phyloP scores from a whole-genome alignment of 2,797 vertebrate genomes.

The Smutsia temminckii region DNA sequence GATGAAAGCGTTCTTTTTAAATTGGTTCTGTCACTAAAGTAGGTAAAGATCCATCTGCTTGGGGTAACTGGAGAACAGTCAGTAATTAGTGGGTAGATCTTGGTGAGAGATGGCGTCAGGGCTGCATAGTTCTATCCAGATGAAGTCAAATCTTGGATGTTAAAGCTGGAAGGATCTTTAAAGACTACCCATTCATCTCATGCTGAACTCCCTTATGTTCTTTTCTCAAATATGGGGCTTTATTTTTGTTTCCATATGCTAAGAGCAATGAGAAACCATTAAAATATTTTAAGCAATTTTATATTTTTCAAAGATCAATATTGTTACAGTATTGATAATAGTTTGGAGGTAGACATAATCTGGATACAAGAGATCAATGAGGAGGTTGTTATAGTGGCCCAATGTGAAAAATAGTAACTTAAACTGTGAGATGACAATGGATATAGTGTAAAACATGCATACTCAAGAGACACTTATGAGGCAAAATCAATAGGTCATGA shows the following conservation, averaged over 20 bases:
- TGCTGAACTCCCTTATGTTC: neutral
- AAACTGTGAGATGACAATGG: neutral
- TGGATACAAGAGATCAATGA: neutral
- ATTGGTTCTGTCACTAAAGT: neutral
- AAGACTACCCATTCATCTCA: neutral
- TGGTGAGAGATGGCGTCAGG: neutral
- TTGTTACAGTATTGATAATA: neutral
- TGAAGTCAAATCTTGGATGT: neutral
- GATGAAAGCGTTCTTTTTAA: neutral
- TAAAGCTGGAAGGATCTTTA: neutral
- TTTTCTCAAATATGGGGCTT: neutral
- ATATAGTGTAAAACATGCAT: neutral
- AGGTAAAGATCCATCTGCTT: neutral
- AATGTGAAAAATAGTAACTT: neutral
- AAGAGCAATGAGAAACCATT: neutral
- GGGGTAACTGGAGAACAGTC: neutral
- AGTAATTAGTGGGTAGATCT: neutral
- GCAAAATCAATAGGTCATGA: neutral
- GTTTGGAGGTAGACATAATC: neutral
- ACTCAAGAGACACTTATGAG: neutral
- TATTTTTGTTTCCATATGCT: neutral
- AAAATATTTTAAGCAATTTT: slow-evolving; percentile 14
- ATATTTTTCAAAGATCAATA: neutral
- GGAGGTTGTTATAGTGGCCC: neutral
- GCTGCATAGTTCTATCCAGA: neutral